These are phyloP conservation scores for Iguana delicatissima DNA, from an alignment of 2,797 vertebrate genomes.

Conservation along the genomic window DNA sequence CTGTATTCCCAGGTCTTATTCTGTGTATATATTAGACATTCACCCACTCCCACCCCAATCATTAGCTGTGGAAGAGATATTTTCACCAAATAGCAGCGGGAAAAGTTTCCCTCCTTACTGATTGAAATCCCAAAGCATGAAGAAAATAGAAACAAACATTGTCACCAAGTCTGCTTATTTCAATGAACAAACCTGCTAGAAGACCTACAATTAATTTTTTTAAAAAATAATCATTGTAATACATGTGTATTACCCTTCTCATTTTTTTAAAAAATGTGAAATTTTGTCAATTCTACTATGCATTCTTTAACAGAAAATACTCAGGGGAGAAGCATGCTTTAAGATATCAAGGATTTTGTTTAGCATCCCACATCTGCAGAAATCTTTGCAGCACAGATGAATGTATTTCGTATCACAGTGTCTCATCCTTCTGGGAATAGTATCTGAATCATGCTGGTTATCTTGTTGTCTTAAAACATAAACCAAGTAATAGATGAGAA, in stretches of 20 bases:
- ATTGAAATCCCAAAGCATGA: not conserved
- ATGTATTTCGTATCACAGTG: not conserved
- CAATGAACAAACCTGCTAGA: not conserved
- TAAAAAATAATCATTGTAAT: too few relatives aligned
- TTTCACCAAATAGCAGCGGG: not conserved
- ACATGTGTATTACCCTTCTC: too few relatives aligned
- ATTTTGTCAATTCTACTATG: not conserved
- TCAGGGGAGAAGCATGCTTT: not conserved
- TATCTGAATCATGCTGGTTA: slow-evolving; percentile 19
- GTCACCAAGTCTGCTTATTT: not conserved
- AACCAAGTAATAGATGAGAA: slow-evolving; percentile 27
- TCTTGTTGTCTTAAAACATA: not conserved
- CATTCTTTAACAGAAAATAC: not conserved
- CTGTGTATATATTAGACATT: too few relatives aligned
- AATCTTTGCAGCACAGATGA: slow-evolving; percentile 12
- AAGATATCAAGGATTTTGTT: slow-evolving; percentile 10
- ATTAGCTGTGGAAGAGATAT: not conserved
- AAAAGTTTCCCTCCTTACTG: not conserved
- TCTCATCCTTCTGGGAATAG: not conserved
- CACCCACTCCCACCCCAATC: too few relatives aligned
- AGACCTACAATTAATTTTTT: not conserved
- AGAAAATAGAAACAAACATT: not conserved
- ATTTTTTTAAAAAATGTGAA: not conserved
- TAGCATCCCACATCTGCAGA: not conserved
- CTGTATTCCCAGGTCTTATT: too few relatives aligned